These are phyloP conservation scores for Platyscapa corneri DNA, from an alignment of 1,140 invertebrate genomes.

Conservation along the genomic window DNA sequence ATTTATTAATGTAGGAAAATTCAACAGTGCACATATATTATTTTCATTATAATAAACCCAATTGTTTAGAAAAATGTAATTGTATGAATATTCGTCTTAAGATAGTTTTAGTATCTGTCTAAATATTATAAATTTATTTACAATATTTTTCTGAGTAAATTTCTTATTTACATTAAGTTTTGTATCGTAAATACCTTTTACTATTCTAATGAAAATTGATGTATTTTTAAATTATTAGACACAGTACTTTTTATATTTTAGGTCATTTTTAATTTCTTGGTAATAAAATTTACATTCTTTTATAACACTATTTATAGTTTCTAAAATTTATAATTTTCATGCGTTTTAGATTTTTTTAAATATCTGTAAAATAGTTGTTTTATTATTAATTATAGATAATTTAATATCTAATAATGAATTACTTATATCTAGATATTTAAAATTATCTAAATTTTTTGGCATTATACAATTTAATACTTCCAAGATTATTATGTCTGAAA, in stretches of 20 bases:
- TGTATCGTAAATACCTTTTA: not conserved
- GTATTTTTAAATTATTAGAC: constrained; percentile 41
- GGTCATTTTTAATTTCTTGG: constrained; percentile 19
- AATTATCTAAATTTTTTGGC: constrained; percentile 36
- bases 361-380: constrained; percentile 25
- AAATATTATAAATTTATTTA: too few species aligned
- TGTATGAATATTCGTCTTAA: constrained; percentile 17
- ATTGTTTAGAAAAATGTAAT: not conserved
- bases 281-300: constrained; percentile 6
- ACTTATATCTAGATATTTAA: constrained; percentile 30
- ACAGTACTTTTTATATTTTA: constrained; percentile 46
- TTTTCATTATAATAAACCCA: not conserved
- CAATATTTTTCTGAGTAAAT: not conserved
- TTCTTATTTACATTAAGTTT: not conserved
- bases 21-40: not conserved
- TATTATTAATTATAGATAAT: constrained; percentile 29
- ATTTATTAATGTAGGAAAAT: not conserved
- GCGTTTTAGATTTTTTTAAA: constrained; percentile 1
- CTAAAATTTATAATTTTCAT: constrained; percentile 6
- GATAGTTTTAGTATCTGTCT: constrained; percentile 12
- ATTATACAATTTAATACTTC: constrained; percentile 1
- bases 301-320: constrained; percentile 42
- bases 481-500: not conserved
- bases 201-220: not conserved
- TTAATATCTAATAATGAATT: constrained; percentile 39